A percentile compares a stretch with the other conserved stretches of the same genome.
These are phyloP conservation scores for Girardinichthys multiradiatus DNA, from an alignment of 2,113 vertebrate species.

Conservation along the genomic window DNA sequence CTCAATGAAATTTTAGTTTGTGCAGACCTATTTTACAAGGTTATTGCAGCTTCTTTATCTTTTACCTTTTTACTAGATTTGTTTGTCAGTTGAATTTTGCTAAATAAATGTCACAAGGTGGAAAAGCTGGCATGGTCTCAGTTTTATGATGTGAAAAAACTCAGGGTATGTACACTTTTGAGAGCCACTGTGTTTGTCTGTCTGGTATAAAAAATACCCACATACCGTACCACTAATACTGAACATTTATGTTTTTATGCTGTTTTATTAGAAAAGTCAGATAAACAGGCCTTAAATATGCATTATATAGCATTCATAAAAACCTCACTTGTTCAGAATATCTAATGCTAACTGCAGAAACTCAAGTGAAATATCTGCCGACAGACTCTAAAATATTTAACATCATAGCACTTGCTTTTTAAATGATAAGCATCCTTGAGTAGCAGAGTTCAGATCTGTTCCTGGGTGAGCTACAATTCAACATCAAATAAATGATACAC, in stretches of 20 bases:
- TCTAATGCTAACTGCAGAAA: background rate
- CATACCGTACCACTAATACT: too few relatives aligned
- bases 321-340: background rate
- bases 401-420: slow-evolving; percentile 9
- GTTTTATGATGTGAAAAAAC: too few relatives aligned
- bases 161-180: too few relatives aligned
- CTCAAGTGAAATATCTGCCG: slow-evolving; percentile 5
- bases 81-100: too few relatives aligned
- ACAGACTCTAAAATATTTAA: slow-evolving; percentile 46
- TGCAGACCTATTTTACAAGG: too few relatives aligned
- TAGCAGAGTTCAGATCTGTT: slow-evolving; percentile 33
- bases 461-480: slow-evolving; percentile 37
- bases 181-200: too few relatives aligned
- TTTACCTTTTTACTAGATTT: too few relatives aligned
- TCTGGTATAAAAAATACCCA: background rate
- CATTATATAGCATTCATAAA: background rate
- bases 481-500: slow-evolving; percentile 50
- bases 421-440: slow-evolving; percentile 54
- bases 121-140: too few relatives aligned
- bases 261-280: background rate
- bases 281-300: background rate
- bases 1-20: too few relatives aligned
- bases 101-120: too few relatives aligned
- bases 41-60: too few relatives aligned
- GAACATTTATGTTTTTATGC: background rate